These are phyloP conservation scores for Drosophila lacicola DNA, from an alignment of 2,888 invertebrate genomes.

Conservation along the genomic window DNA sequence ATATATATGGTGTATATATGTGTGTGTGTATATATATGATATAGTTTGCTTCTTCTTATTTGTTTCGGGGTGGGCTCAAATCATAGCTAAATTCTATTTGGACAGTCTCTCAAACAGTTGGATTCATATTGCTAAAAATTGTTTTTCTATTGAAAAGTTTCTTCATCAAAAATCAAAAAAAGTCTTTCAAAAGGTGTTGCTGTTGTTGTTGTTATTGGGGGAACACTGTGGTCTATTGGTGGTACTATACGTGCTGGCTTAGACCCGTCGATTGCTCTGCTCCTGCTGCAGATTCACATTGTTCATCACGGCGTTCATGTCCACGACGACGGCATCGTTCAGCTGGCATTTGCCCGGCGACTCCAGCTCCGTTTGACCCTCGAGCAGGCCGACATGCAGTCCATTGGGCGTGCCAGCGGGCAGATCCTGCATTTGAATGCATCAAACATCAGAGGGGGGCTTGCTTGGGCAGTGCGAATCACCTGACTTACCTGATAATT, in stretches of 20 bases:
- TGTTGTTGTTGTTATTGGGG: constrained; percentile 26
- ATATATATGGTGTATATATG: background rate
- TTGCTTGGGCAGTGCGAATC: too few relatives aligned
- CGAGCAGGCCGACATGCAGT: constrained; percentile 83
- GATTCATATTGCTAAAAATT: constrained; percentile 17
- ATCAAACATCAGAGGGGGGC: too few relatives aligned
- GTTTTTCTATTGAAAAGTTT: constrained; percentile 14
- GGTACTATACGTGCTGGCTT: constrained; percentile 41
- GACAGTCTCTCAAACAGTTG: constrained; percentile 52
- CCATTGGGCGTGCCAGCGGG: constrained; percentile 86
- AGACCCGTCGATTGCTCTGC: constrained; percentile 71
- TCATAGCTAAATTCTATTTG: constrained; percentile 34
- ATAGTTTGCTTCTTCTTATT: constrained; percentile 3
- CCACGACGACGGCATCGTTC: constrained; percentile 87
- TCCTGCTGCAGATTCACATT: constrained; percentile 78
- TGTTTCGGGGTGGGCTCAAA: constrained; percentile 47
- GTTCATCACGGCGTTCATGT: constrained; percentile 86
- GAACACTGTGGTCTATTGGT: constrained; percentile 71
- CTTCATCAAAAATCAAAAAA: constrained; percentile 39
- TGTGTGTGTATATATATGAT: too few relatives aligned
- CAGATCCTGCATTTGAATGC: constrained; percentile 84
- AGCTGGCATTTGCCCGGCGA: constrained; percentile 86
- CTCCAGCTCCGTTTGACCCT: constrained; percentile 86
- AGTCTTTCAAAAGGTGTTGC: constrained; percentile 49
- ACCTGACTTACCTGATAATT: constrained; percentile 85